Evolutionary conservation across 2,797 vertebrate species (phyloP).

Genomic region (Clarias laeviceps): DNA sequence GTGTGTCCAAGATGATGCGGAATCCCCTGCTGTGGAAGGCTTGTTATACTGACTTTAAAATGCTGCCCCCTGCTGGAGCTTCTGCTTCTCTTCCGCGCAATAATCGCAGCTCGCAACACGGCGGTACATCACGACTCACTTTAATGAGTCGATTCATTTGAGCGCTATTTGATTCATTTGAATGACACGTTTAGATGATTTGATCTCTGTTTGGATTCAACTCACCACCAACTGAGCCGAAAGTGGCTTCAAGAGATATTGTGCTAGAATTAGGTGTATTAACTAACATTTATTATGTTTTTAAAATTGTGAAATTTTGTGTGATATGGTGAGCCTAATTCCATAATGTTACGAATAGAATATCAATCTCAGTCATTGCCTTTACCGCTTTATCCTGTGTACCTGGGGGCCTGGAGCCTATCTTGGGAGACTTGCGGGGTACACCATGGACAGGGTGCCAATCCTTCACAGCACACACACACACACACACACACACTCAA

Average conservation of each 20-base stretch:
- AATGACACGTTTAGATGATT: not conserved
- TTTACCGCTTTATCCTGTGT: no score
- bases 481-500: no score
- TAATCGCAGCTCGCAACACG: not conserved
- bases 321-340: no score
- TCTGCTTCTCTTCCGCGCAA: not conserved
- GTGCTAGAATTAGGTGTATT: no score
- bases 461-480: no score
- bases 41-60: not conserved
- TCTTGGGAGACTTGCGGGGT: no score
- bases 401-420: no score
- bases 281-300: no score
- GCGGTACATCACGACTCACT: not conserved
- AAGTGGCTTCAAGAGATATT: not conserved
- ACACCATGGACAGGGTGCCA: no score
- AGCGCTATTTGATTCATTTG: not conserved
- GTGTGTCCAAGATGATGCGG: not conserved
- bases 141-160: constrained; percentile 3
- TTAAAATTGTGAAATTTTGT: not conserved
- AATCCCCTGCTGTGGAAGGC: not conserved
- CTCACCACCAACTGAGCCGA: not conserved
- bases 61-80: constrained; percentile 1
- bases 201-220: not conserved
- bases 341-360: not conserved
- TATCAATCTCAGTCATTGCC: no score